Percentiles rank a stretch among this genome's conserved stretches.
These are phyloP conservation scores for Meteorus cinctellus DNA, from an alignment of 2,888 invertebrate genomes.

Conservation along the genomic window DNA sequence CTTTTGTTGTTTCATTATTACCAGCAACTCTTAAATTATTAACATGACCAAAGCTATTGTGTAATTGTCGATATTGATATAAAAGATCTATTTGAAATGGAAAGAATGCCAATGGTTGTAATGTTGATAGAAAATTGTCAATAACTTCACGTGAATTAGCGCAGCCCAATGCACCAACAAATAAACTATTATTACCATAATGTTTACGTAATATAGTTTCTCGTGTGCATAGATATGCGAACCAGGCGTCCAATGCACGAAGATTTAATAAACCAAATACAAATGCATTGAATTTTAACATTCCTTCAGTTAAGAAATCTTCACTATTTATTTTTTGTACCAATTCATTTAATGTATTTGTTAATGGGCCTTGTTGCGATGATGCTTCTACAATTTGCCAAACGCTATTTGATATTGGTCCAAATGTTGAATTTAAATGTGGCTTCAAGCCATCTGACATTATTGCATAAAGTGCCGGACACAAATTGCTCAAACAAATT, in stretches of 20 bases:
- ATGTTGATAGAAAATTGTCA: constrained; percentile 83
- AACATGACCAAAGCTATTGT: constrained; percentile 83
- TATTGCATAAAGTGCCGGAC: constrained; percentile 88
- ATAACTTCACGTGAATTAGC: constrained; percentile 76
- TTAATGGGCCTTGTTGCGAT: constrained; percentile 89
- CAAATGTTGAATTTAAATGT: constrained; percentile 87
- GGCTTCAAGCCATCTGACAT: constrained; percentile 90
- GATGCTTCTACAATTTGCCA: constrained; percentile 94
- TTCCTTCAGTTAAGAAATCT: constrained; percentile 87
- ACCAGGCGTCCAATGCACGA: constrained; percentile 92
- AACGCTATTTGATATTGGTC: constrained; percentile 88
- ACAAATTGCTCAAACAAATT: constrained; percentile 83
- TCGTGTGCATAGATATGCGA: constrained; percentile 88
- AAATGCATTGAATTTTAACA: constrained; percentile 92
- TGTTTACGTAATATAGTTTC: constrained; percentile 88
- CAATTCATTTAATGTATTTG: constrained; percentile 87
- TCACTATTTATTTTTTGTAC: constrained; percentile 88
- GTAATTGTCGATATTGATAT: constrained; percentile 85
- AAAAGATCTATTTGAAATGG: constrained; percentile 88
- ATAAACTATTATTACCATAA: constrained; percentile 84
- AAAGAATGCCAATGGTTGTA: constrained; percentile 86
- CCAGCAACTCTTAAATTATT: constrained; percentile 74
- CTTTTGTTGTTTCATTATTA: constrained; percentile 54
- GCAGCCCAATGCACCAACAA: constrained; percentile 77
- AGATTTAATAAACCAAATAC: constrained; percentile 90